phyloP scores from a whole-genome alignment of 2,113 vertebrate species.

The Nyctibius bracteatus region DNA sequence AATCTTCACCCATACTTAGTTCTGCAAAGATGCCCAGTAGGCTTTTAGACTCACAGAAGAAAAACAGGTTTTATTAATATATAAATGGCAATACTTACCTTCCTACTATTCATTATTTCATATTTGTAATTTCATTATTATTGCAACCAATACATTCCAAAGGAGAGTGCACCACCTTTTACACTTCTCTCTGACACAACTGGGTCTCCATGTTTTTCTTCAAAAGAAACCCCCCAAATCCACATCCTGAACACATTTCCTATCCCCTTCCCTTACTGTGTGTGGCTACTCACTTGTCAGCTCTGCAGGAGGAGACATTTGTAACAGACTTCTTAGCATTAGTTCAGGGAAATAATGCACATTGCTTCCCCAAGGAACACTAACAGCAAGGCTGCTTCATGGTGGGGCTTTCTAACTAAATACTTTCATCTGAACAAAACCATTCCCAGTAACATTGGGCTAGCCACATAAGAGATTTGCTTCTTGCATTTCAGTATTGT shows the following conservation, averaged over 20 bases:
- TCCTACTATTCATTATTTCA: background rate
- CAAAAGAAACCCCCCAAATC: background rate
- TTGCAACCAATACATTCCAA: background rate
- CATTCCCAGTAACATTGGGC: rapidly evolving
- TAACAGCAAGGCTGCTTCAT: background rate
- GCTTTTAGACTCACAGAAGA: background rate
- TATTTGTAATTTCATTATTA: background rate
- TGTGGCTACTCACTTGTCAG: background rate
- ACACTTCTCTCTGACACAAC: background rate
- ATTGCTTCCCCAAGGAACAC: background rate
- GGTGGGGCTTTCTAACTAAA: background rate
- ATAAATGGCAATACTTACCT: background rate
- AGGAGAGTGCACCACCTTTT: background rate
- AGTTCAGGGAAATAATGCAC: background rate
- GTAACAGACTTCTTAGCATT: background rate
- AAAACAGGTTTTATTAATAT: background rate
- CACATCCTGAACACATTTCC: background rate
- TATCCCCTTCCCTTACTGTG: rapidly evolving
- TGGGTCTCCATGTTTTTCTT: background rate
- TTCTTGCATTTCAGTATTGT: background rate
- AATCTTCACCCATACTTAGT: background rate
- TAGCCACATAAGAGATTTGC: background rate
- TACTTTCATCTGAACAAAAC: background rate
- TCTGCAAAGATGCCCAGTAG: background rate
- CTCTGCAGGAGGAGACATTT: background rate